Evolutionary conservation across 2,797 vertebrate genomes (phyloP).

Genomic region (Jordanella pulchra): DNA sequence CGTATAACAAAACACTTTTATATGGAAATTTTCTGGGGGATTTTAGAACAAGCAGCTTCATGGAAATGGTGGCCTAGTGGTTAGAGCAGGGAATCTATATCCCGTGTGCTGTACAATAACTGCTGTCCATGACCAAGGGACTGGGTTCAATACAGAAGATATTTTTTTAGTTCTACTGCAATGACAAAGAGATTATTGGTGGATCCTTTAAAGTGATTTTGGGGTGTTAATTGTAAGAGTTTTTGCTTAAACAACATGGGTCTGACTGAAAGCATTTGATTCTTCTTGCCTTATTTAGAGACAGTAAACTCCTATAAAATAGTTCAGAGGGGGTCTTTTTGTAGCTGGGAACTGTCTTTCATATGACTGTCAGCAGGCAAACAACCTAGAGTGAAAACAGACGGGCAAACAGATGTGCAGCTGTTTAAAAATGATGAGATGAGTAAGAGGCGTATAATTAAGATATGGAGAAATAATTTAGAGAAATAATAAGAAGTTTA

Average conservation of each 20-base stretch:
- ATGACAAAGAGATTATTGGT: too few species aligned
- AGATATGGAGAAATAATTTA: constrained; percentile 4
- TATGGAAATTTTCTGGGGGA: background rate
- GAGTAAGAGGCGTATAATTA: constrained; percentile 32
- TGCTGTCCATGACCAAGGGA: too few species aligned
- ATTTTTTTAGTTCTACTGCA: too few species aligned
- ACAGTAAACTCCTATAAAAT: background rate
- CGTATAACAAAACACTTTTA: background rate
- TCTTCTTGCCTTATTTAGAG: constrained; percentile 7
- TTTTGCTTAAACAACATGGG: constrained; percentile 2
- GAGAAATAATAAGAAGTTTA: background rate
- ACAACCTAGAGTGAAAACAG: constrained; percentile 11
- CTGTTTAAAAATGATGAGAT: constrained; percentile 20
- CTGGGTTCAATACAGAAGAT: too few species aligned
- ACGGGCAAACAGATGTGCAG: constrained; percentile 5
- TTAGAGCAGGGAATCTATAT: too few species aligned
- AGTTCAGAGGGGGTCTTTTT: background rate
- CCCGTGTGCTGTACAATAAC: too few species aligned
- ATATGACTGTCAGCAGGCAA: constrained; percentile 16
- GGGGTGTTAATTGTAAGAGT: constrained; percentile 31
- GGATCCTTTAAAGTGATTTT: constrained; percentile 19
- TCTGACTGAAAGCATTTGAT: constrained; percentile 36
- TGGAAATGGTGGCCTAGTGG: too few species aligned
- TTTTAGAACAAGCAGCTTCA: background rate
- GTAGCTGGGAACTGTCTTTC: constrained; percentile 32